A percentile compares a stretch with the other conserved stretches of the same genome.
phyloP scores from a whole-genome alignment of 2,797 vertebrate genomes.

The Amblyraja radiata region DNA sequence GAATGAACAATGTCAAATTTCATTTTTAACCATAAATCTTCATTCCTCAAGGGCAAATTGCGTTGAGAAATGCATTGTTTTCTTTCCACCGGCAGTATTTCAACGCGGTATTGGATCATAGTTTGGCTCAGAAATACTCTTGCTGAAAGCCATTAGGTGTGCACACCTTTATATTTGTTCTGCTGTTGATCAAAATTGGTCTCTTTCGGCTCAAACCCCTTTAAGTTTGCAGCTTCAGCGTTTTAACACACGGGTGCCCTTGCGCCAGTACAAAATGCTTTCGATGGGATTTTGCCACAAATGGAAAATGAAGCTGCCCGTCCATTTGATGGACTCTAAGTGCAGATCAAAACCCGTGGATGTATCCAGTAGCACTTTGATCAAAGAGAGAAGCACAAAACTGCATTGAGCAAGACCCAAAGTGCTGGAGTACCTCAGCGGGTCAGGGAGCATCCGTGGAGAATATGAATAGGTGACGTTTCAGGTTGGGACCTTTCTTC shows the following conservation, averaged over 20 bases:
- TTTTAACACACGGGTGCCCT: slow-evolving; percentile 10
- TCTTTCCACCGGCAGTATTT: neutral
- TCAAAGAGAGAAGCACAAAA: no score
- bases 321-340: neutral
- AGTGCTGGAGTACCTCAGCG: no score
- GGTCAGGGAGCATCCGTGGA: no score
- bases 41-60: neutral
- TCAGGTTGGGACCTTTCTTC: no score
- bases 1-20: neutral
- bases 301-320: neutral
- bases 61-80: neutral
- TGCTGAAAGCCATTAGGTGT: neutral
- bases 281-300: neutral
- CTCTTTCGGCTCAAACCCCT: neutral
- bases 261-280: neutral
- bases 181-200: neutral
- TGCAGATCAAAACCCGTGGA: neutral
- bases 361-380: neutral
- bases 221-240: neutral
- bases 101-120: neutral
- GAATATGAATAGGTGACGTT: no score
- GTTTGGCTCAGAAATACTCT: neutral
- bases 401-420: no score
- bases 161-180: neutral
- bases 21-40: neutral